These are phyloP conservation scores for Timema podura DNA, from an alignment of 2,888 invertebrate species.

Conservation along the genomic window DNA sequence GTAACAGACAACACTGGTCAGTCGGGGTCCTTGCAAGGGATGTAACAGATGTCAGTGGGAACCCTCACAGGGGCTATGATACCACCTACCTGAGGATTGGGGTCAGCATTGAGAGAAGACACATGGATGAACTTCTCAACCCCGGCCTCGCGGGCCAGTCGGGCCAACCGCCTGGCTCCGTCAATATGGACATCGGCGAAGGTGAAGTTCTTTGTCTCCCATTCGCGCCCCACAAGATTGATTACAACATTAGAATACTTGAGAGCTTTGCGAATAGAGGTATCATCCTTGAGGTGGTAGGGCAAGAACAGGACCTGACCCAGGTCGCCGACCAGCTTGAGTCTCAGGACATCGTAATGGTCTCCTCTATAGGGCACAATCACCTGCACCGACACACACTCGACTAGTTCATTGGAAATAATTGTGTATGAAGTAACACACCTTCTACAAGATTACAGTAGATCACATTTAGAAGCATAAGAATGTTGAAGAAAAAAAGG, in stretches of 20 bases:
- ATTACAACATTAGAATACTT: slow-evolving; percentile 96
- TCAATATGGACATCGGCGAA: slow-evolving; percentile 83
- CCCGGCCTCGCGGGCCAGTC: slow-evolving; percentile 67
- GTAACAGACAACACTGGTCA: too few species aligned
- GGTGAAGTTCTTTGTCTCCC: slow-evolving; percentile 86
- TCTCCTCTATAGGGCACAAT: slow-evolving; percentile 92
- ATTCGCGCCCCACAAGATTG: slow-evolving; percentile 88
- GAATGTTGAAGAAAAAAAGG: too few species aligned
- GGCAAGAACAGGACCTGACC: slow-evolving; percentile 92
- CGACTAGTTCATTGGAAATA: too few species aligned
- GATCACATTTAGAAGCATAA: too few species aligned
- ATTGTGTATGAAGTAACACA: too few species aligned
- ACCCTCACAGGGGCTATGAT: neutral
- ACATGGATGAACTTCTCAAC: slow-evolving; percentile 91
- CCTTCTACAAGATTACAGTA: too few species aligned
- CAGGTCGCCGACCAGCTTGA: slow-evolving; percentile 88
- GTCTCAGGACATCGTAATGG: slow-evolving; percentile 66
- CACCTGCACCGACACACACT: slow-evolving; percentile 55
- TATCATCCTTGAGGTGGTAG: slow-evolving; percentile 79
- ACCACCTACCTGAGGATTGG: slow-evolving; percentile 55
- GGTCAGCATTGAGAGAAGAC: slow-evolving; percentile 77
- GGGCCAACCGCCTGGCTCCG: slow-evolving; percentile 79
- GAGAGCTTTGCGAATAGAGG: slow-evolving; percentile 75
- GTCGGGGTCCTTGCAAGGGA: too few species aligned
- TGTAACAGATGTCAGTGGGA: too few species aligned